A percentile compares a stretch with the other conserved stretches of the same genome.
These are phyloP conservation scores for Drosophila pallidifrons DNA, from an alignment of 1,140 invertebrate species.

Conservation along the genomic window DNA sequence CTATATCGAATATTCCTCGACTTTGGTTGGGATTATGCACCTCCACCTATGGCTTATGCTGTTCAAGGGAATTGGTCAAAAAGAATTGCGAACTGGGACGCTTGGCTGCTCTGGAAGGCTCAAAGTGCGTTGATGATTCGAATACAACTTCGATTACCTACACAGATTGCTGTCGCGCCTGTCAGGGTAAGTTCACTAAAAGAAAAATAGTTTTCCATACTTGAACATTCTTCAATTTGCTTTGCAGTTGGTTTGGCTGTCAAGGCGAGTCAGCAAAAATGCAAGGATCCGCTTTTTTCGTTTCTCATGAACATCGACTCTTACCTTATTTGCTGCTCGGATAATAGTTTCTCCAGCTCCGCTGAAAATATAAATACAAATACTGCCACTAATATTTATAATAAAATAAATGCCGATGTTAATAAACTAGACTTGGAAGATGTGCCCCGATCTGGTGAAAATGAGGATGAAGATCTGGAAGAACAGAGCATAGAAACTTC, in stretches of 20 bases:
- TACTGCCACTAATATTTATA: too few relatives aligned
- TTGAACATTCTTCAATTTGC: background rate
- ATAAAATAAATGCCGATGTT: too few relatives aligned
- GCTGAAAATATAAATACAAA: background rate
- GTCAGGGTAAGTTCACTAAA: slow-evolving; percentile 51
- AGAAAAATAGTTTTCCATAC: background rate
- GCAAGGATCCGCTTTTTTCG: slow-evolving; percentile 64
- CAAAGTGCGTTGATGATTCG: slow-evolving; percentile 50
- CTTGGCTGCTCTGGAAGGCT: slow-evolving; percentile 67
- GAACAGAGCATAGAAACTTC: slow-evolving; percentile 21
- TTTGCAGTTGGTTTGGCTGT: slow-evolving; percentile 73
- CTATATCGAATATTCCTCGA: slow-evolving; percentile 56
- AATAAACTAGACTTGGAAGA: background rate
- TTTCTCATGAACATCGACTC: slow-evolving; percentile 74
- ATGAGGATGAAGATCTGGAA: background rate
- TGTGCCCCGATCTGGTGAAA: background rate
- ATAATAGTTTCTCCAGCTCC: slow-evolving; percentile 13
- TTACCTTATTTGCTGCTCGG: slow-evolving; percentile 68
- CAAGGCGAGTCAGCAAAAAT: slow-evolving; percentile 72
- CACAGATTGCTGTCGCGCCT: slow-evolving; percentile 74
- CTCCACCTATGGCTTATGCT: slow-evolving; percentile 79
- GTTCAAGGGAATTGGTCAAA: slow-evolving; percentile 61
- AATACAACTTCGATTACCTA: slow-evolving; percentile 51
- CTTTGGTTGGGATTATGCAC: slow-evolving; percentile 77
- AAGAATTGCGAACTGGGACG: slow-evolving; percentile 71